Percentiles rank a stretch among this genome's conserved stretches.
Evolutionary conservation across 2,113 vertebrate species (phyloP).

Genomic region (Campylomormyrus numenius): DNA sequence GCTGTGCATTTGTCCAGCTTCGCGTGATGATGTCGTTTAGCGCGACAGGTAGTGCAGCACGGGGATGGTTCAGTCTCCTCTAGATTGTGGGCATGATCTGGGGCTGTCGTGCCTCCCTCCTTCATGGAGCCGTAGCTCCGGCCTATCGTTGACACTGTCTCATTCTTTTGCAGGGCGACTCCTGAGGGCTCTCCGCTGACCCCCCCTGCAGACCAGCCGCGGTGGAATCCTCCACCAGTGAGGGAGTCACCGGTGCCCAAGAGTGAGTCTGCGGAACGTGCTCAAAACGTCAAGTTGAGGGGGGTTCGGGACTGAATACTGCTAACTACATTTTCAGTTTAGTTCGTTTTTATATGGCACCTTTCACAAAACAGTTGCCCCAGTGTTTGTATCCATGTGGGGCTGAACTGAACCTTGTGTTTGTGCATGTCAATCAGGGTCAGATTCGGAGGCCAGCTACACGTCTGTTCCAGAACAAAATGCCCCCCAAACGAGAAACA

Average conservation of each 20-base stretch:
- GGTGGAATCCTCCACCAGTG: conserved; percentile 30
- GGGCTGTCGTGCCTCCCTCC: conserved; percentile 40
- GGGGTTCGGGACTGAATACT: not conserved
- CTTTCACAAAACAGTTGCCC: not conserved
- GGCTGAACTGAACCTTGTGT: not conserved
- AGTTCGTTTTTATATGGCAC: not conserved
- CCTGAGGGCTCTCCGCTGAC: conserved; percentile 42
- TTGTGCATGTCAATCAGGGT: conserved; percentile 44
- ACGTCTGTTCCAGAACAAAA: conserved; percentile 35
- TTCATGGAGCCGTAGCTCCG: not conserved
- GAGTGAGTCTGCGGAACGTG: not conserved
- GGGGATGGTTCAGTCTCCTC: not conserved
- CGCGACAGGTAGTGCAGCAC: not conserved
- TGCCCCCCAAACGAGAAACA: conserved; percentile 21
- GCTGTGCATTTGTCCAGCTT: not conserved
- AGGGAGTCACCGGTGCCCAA: conserved; percentile 38
- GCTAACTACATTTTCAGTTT: not conserved
- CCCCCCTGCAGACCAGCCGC: conserved; percentile 39
- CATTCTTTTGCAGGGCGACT: conserved; percentile 56
- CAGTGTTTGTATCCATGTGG: not conserved
- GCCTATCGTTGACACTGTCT: conserved; percentile 26
- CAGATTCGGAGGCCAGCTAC: conserved; percentile 59
- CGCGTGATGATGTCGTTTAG: not conserved
- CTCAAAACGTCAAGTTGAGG: not conserved
- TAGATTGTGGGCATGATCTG: not conserved